Percentiles rank a stretch among this genome's conserved stretches.
Conservation (phyloP, 1,140 invertebrate genomes). For the Adoxophyes honmai region DNA sequence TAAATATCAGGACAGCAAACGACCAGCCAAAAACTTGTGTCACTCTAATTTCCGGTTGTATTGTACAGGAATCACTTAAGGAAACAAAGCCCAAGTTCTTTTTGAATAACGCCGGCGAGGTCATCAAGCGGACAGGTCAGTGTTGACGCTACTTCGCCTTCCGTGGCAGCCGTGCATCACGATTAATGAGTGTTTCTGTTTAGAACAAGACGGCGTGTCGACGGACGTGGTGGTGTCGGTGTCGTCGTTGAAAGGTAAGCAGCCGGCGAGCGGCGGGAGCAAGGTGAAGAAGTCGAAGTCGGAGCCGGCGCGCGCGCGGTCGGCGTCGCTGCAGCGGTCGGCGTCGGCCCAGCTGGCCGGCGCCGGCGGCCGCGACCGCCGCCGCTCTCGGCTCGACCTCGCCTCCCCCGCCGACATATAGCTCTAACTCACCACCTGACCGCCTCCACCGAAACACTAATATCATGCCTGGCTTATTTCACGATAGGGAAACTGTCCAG, state of each 20-base stretch:
- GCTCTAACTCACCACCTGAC: conserved; percentile 14
- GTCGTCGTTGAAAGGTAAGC: conserved; percentile 70
- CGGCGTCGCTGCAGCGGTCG: conserved; percentile 62
- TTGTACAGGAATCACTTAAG: conserved; percentile 63
- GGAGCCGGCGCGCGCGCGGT: conserved; percentile 56
- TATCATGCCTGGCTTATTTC: conserved; percentile 9
- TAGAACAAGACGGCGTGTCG: conserved; percentile 60
- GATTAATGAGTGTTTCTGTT: conserved; percentile 13
- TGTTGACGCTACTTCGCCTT: conserved; percentile 11
- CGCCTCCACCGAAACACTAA: background rate
- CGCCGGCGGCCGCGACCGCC: conserved; percentile 43
- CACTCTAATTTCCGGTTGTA: background rate
- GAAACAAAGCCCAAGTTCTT: conserved; percentile 66
- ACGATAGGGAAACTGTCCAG: conserved; percentile 1
- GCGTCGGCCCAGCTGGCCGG: conserved; percentile 62
- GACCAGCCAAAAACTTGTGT: background rate
- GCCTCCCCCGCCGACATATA: conserved; percentile 59
- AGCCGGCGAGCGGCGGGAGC: conserved; percentile 65
- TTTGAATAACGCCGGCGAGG: conserved; percentile 68
- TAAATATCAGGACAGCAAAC: background rate
- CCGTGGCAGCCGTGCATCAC: background rate
- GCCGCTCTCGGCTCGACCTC: conserved; percentile 56
- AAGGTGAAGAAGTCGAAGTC: conserved; percentile 74
- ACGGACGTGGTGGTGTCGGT: conserved; percentile 65
- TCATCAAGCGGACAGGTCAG: conserved; percentile 66